phyloP scores from a whole-genome alignment of 1,140 invertebrate genomes.

The Temnothorax longispinosus region DNA sequence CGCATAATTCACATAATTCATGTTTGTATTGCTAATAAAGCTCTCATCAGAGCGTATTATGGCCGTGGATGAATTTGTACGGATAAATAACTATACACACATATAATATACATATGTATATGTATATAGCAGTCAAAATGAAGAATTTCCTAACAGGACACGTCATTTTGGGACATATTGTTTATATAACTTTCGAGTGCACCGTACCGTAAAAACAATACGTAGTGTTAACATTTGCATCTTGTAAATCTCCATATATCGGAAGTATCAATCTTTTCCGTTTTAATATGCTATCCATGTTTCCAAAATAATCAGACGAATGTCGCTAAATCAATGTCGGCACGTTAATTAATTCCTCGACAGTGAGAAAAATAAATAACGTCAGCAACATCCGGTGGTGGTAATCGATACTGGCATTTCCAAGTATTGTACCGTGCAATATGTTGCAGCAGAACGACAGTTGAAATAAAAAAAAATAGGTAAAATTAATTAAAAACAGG shows the following conservation, averaged over 20 bases:
- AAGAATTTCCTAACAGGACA: neutral
- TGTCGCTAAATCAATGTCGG: constrained; percentile 56
- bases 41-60: constrained; percentile 3
- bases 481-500: constrained; percentile 14
- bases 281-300: neutral
- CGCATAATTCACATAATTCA: constrained; percentile 29
- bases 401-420: constrained; percentile 58
- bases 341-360: constrained; percentile 59
- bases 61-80: neutral
- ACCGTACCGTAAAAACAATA: too few relatives aligned
- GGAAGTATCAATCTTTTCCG: neutral
- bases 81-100: neutral
- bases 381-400: constrained; percentile 57
- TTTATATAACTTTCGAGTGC: neutral
- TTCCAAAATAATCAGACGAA: neutral
- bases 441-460: constrained; percentile 2
- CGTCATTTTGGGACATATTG: neutral
- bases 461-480: neutral
- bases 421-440: constrained; percentile 20
- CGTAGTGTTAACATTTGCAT: too few relatives aligned
- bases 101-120: neutral
- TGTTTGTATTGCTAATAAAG: neutral
- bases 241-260: neutral
- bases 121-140: neutral
- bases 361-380: constrained; percentile 67